A percentile compares a stretch with the other conserved stretches of the same genome.
Conservation (phyloP, 1,140 invertebrate genomes). For the Octopus bimaculoides region DNA sequence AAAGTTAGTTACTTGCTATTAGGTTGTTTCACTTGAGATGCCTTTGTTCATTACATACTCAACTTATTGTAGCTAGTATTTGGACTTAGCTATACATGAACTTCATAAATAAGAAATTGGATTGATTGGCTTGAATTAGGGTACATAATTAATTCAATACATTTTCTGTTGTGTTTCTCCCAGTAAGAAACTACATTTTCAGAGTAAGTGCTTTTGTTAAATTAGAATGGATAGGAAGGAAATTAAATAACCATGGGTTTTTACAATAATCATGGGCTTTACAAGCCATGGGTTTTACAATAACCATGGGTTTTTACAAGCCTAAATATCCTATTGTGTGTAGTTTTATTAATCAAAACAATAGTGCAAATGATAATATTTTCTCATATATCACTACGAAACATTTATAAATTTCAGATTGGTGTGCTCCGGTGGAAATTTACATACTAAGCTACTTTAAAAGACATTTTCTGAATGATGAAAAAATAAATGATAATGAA, state of each 20-base stretch:
- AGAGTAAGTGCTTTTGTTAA: slow-evolving; percentile 1
- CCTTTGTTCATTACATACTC: slow-evolving; percentile 4
- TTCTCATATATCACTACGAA: slow-evolving; percentile 1
- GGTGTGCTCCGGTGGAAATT: neutral
- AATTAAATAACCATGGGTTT: neutral
- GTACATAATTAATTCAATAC: slow-evolving; percentile 5
- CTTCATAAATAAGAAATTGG: neutral
- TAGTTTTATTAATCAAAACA: neutral
- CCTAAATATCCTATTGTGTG: slow-evolving; percentile 1
- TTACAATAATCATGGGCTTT: no score
- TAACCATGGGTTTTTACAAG: no score
- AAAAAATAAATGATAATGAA: slow-evolving; percentile 5
- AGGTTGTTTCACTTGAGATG: neutral
- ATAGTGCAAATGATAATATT: slow-evolving; percentile 5
- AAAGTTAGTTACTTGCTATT: slow-evolving; percentile 7
- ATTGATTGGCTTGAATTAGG: neutral
- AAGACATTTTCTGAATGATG: slow-evolving; percentile 1
- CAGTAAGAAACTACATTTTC: slow-evolving; percentile 7
- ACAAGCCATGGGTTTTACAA: no score
- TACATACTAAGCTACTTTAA: neutral
- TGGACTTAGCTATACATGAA: neutral
- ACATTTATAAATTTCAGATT: slow-evolving; percentile 8
- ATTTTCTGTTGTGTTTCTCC: neutral
- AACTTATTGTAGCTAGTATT: slow-evolving; percentile 7
- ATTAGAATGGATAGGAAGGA: slow-evolving; percentile 7